phyloP scores from a whole-genome alignment of 2,888 invertebrate genomes.

The Acrobasis consociella region DNA sequence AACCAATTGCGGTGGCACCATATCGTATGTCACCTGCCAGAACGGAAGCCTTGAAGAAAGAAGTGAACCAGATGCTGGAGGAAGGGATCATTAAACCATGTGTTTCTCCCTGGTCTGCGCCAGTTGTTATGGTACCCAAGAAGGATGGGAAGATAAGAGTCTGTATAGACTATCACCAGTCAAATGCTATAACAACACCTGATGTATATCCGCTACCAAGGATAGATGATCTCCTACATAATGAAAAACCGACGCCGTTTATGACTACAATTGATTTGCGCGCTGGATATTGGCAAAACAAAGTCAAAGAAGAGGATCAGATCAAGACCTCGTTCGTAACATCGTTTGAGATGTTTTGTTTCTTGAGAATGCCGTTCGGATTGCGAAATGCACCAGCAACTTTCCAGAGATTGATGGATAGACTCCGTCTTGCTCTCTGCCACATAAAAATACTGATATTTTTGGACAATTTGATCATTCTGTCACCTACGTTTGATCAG shows the following conservation, averaged over 20 bases:
- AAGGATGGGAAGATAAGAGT: too few relatives aligned
- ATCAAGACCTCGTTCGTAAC: too few relatives aligned
- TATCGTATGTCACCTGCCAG: slow-evolving; percentile 44
- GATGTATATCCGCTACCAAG: too few relatives aligned
- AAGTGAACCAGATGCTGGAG: slow-evolving; percentile 44
- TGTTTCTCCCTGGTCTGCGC: slow-evolving; percentile 32
- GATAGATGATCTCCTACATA: slow-evolving; percentile 19
- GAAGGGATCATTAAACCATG: slow-evolving; percentile 46
- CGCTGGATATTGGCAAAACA: slow-evolving; percentile 43
- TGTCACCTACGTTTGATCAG: slow-evolving; percentile 36
- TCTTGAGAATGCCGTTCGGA: slow-evolving; percentile 47
- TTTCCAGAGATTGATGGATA: slow-evolving; percentile 36
- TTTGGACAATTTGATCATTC: not conserved
- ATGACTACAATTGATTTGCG: slow-evolving; percentile 40
- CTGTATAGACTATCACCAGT: too few relatives aligned
- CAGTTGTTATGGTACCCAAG: too few relatives aligned
- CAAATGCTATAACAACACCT: too few relatives aligned
- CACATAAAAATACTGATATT: too few relatives aligned
- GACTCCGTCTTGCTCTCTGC: slow-evolving; percentile 19
- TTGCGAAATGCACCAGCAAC: slow-evolving; percentile 37
- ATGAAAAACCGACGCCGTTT: slow-evolving; percentile 35
- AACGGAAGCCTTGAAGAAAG: slow-evolving; percentile 33
- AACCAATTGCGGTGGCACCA: slow-evolving; percentile 45
- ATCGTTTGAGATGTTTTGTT: slow-evolving; percentile 34
- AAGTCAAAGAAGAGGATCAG: slow-evolving; percentile 37